These are phyloP conservation scores for Barypeithes pellucidus DNA, from an alignment of 2,888 invertebrate genomes.

Conservation along the genomic window DNA sequence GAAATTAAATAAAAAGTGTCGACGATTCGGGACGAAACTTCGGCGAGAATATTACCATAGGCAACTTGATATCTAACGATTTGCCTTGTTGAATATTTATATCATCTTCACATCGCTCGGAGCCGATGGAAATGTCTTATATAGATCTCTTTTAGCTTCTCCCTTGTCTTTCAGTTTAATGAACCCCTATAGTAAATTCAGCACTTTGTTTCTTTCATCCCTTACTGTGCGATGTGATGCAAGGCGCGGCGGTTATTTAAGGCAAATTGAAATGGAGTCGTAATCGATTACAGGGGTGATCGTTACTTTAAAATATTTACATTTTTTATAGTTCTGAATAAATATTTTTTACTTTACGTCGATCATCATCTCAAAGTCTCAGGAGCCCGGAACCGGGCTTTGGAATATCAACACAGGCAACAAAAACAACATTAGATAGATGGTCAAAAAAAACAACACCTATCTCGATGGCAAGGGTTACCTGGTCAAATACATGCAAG, in stretches of 20 bases:
- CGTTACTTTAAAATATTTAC: neutral
- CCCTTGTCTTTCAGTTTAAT: constrained; percentile 59
- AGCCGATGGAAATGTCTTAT: constrained; percentile 64
- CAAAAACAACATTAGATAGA: too few species aligned
- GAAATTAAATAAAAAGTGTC: constrained; percentile 44
- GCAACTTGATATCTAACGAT: constrained; percentile 66
- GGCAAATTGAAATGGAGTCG: constrained; percentile 31
- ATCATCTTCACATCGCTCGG: constrained; percentile 64
- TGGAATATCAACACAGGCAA: too few species aligned
- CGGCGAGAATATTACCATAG: constrained; percentile 61
- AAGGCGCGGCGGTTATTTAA: constrained; percentile 23
- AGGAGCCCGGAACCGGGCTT: too few species aligned
- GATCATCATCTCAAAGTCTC: neutral
- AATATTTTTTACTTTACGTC: neutral
- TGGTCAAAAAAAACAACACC: too few species aligned
- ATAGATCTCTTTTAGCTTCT: constrained; percentile 58
- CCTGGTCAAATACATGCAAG: too few species aligned
- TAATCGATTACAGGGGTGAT: constrained; percentile 17
- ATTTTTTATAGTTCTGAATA: neutral
- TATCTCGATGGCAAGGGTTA: too few species aligned
- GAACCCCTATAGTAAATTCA: constrained; percentile 58
- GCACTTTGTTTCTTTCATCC: constrained; percentile 56
- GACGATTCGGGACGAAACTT: constrained; percentile 35
- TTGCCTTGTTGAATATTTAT: constrained; percentile 66
- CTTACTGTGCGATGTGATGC: constrained; percentile 36